Conservation (phyloP, 2,113 vertebrate genomes). For the Microtus richardsoni region DNA sequence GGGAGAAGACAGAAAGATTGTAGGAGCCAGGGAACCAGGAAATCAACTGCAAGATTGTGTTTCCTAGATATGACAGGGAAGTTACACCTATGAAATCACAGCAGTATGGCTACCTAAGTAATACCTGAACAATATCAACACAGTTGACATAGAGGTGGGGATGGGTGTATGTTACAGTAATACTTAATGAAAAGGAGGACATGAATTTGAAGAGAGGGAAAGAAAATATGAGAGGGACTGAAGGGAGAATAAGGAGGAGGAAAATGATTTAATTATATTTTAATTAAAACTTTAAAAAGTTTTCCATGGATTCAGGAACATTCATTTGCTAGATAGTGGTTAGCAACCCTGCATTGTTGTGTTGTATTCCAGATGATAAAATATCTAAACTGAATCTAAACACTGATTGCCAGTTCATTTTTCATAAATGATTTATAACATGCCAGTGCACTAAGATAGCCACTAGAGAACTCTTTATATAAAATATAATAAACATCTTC, state of each 20-base stretch:
- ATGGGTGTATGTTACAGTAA: background rate
- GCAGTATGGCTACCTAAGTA: background rate
- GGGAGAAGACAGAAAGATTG: background rate
- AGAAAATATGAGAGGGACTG: too few relatives aligned
- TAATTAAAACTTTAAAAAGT: background rate
- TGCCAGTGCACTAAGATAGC: background rate
- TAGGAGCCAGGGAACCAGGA: background rate
- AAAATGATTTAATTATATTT: background rate
- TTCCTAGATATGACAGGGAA: background rate
- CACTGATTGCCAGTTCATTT: background rate
- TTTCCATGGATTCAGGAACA: constrained; percentile 34
- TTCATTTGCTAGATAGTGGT: background rate
- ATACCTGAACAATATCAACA: background rate
- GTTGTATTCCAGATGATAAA: constrained; percentile 30
- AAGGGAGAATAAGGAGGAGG: background rate
- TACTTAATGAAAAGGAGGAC: background rate
- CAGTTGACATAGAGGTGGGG: background rate
- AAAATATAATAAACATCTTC: background rate
- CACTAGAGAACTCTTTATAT: background rate
- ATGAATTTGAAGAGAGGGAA: background rate
- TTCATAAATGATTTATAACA: background rate
- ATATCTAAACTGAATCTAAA: background rate
- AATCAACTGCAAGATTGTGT: background rate
- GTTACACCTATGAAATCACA: background rate
- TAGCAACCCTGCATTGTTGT: constrained; percentile 28